Percentiles rank a stretch among this genome's conserved stretches.
Conservation (phyloP, 2,113 vertebrate species). For the Elaphurus davidianus region DNA sequence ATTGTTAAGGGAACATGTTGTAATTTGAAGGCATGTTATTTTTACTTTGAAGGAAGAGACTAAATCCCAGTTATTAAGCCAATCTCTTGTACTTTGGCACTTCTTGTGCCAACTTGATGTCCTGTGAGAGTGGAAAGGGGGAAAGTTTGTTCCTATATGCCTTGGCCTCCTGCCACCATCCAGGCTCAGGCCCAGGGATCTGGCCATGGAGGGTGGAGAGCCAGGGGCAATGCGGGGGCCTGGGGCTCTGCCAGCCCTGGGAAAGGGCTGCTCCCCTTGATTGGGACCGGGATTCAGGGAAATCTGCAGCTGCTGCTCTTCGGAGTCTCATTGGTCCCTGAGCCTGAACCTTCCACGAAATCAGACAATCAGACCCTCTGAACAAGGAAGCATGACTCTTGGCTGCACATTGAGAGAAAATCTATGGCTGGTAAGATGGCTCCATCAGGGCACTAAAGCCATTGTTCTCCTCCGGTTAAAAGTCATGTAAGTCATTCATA, state of each 20-base stretch:
- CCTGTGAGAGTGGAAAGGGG: background rate
- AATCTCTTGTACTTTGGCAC: background rate
- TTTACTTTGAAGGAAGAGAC: constrained; percentile 33
- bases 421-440: background rate
- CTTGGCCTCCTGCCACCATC: background rate
- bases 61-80: constrained; percentile 31
- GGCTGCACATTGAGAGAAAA: constrained; percentile 27
- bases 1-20: background rate
- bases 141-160: background rate
- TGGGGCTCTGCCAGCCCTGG: background rate
- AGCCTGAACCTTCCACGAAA: background rate
- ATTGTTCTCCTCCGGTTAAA: constrained; percentile 35
- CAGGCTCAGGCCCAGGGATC: background rate
- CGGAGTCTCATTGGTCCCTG: background rate
- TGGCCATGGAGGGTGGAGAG: background rate
- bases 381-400: background rate
- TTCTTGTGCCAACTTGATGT: background rate
- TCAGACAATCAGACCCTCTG: background rate
- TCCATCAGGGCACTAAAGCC: background rate
- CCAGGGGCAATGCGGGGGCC: accelerated
- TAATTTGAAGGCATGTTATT: constrained; percentile 21
- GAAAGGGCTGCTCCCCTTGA: background rate
- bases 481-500: constrained; percentile 37
- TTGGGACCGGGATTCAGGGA: background rate
- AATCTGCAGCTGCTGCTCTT: background rate